Evolutionary conservation across 2,888 invertebrate genomes (phyloP), one percentile per base, ranked within the genome.

Genomic region (Agrypnus murinus): DNA sequence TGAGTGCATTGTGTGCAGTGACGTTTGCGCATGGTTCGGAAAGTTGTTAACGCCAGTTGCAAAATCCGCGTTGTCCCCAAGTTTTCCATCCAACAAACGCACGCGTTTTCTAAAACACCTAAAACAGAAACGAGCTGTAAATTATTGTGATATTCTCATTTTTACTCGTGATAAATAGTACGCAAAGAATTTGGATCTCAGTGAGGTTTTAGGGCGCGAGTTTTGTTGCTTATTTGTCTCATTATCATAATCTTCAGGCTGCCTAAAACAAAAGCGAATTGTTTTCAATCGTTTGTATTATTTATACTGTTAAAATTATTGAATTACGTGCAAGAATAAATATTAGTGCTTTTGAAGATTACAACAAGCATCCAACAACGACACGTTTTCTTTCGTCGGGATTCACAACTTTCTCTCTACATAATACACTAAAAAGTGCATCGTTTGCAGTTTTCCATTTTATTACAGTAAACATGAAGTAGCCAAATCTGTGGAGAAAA

Each of bases 1-100:
- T 10, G 31, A 66, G 69, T 72, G 72, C 65, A 57, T 66, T 50
- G 58, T 58, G 69, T 72, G 60, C 48, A 63, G 72, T 69, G 66
- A 40, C 62, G 60, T 72, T 66, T 72, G 72, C 69, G 72, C 69
- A 72, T 69, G 72, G 67, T 72, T 69, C 43, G 19, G 36, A 58
- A 64, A n/a, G n/a, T n/a, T n/a, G 63, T 58, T 68, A 63, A 63
- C 67, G 64, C 67, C 67, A 71, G 65, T 68, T 72, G 68, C 64
- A 68, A 72, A 66, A 70, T 69, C 65, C 55, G 65, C 70, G 70
- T 70, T 66, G 70, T 66, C 55, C 70, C 64, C 65, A 38, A 65
- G 65, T 60, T 65, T 65, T 62, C 70, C 70, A 66, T 66, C 70
- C 62, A 63, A n/a, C n/a, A n/a, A 68, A 65, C 57, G 71, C 68